phyloP scores from a whole-genome alignment of 2,888 invertebrate genomes.

The Dryobota labecula region DNA sequence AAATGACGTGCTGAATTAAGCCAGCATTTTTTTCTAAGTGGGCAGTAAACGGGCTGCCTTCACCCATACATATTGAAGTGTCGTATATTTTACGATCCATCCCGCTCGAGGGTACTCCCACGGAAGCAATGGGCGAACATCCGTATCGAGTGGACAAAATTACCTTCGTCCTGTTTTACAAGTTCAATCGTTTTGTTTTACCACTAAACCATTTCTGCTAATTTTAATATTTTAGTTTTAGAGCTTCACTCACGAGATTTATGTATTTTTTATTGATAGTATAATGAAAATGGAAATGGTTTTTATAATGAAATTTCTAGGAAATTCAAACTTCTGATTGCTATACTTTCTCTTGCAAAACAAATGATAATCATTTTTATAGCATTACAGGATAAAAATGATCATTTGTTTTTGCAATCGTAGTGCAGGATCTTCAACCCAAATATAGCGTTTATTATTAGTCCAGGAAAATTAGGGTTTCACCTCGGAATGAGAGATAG shows the following conservation, averaged over 20 bases:
- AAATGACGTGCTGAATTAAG: conserved; percentile 88
- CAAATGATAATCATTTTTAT: too few species aligned
- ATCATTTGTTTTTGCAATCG: too few species aligned
- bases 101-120: conserved; percentile 82
- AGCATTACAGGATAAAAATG: too few species aligned
- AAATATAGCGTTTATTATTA: too few species aligned
- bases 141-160: conserved; percentile 85
- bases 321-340: neutral
- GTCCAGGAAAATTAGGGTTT: too few species aligned
- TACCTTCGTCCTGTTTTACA: conserved; percentile 84
- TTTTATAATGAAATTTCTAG: neutral
- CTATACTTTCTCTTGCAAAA: neutral
- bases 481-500: too few species aligned
- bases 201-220: conserved; percentile 40
- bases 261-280: neutral
- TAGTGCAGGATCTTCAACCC: too few species aligned
- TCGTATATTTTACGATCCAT: conserved; percentile 89
- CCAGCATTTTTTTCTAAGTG: conserved; percentile 89
- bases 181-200: conserved; percentile 70
- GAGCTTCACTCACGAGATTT: neutral
- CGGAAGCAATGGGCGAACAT: conserved; percentile 77
- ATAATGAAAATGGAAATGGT: neutral
- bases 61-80: conserved; percentile 86
- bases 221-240: neutral
- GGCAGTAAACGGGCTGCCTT: conserved; percentile 86